Base-by-base conservation (phyloP, 1,140 invertebrate genomes). In the Drosophila nikananu region DNA sequence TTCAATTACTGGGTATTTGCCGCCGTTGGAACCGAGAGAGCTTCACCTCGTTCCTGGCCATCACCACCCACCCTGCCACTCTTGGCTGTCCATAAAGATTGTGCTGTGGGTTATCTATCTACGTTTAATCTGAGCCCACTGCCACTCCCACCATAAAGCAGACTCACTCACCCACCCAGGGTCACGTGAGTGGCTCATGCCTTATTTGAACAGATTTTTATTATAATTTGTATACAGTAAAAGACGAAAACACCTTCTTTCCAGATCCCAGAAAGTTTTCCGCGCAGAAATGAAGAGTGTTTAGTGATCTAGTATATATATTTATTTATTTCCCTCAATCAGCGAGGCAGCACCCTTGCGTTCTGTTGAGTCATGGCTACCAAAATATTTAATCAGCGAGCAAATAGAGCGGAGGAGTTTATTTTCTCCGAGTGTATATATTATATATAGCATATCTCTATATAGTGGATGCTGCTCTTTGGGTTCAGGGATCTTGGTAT, bases 61-160 rank as follows among this genome's bases (percentile, higher is more conserved):
- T 39, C 25, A 32, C 8, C 21, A 12, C 30, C 30, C 30, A 9
- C 30, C 13, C 65, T 35, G n/a, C 41, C 32, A n/a, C 30, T 54
- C 46, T 37, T 6, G 49, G 68, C 37, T 51, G 70, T 73, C 71
- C 71, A 74, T 74, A 74, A 74, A 74, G 71, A 74, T 74, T 73
- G 71, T 8, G 30, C 23, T 13, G 9, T 17, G 41, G 41, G 68
- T 37, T 73, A 74, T 73, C 67, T 61, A 37, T 52, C 37, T 52
- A 37, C 15, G 15, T 42, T 73, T 73, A 61, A 74, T 74, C 71
- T 74, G 67, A 19, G 32, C 19, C 44, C 42, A 35, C 42, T 35
- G n/a, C 51, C 68, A 44, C 41, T 35, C 57, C 30, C 41, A 57
- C 21, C 70, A 58, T 49, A 66, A 51, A 66, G 27, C 35, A 54